Evolutionary conservation across 2,888 invertebrate genomes (phyloP).

Genomic region (Thecophora atra): DNA sequence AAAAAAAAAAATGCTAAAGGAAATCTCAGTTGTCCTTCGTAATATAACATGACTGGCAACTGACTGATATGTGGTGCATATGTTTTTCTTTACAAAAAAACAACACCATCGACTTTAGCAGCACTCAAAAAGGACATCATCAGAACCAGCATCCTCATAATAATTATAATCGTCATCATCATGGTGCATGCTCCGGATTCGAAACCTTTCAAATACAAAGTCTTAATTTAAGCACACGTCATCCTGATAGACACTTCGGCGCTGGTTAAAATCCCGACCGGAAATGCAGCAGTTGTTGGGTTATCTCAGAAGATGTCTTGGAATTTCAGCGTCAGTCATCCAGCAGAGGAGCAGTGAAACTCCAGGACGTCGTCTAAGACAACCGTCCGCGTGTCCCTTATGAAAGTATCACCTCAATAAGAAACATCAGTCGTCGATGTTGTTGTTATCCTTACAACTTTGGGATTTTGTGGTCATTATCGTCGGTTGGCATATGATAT

Average conservation of each 20-base stretch:
- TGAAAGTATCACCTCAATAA: background rate
- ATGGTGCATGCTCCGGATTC: background rate
- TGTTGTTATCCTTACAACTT: background rate
- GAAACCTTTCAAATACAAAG: background rate
- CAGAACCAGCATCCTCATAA: background rate
- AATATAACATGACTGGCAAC: slow-evolving; percentile 52
- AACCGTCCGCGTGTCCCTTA: background rate
- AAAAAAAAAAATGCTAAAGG: no score
- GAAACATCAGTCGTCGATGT: background rate
- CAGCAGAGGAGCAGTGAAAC: no score
- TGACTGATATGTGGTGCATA: slow-evolving; percentile 59
- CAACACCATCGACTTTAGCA: slow-evolving; percentile 2
- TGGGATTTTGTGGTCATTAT: slow-evolving; percentile 24
- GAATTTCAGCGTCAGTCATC: slow-evolving; percentile 7
- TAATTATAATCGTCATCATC: background rate
- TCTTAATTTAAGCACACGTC: background rate
- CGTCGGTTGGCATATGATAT: slow-evolving; percentile 10
- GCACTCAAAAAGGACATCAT: slow-evolving; percentile 3
- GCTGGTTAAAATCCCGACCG: background rate
- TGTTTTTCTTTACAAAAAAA: slow-evolving; percentile 38
- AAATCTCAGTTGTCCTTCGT: background rate
- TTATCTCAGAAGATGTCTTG: slow-evolving; percentile 13
- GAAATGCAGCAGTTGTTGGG: slow-evolving; percentile 25
- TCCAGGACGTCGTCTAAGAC: background rate
- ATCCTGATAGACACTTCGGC: background rate